Conservation (phyloP, 2,888 invertebrate species). For the Lypha dubia region DNA sequence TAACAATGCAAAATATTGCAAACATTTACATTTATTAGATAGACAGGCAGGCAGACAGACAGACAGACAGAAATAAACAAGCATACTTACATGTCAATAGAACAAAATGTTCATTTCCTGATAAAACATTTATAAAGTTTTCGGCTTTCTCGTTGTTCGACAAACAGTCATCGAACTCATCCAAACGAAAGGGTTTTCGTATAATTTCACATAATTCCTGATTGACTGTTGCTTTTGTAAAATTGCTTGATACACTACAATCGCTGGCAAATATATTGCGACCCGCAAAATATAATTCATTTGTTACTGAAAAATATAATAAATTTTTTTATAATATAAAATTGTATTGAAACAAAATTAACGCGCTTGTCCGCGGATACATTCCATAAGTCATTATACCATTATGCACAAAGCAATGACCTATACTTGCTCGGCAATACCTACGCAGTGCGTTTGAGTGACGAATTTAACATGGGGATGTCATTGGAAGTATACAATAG, state of each 20-base stretch:
- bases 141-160: slow-evolving; percentile 80
- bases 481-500: too few relatives aligned
- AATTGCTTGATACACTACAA: slow-evolving; percentile 78
- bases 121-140: slow-evolving; percentile 79
- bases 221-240: slow-evolving; percentile 77
- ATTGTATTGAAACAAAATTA: too few relatives aligned
- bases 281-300: slow-evolving; percentile 82
- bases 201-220: slow-evolving; percentile 78
- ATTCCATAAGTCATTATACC: too few relatives aligned
- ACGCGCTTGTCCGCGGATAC: too few relatives aligned
- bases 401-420: too few relatives aligned
- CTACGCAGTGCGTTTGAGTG: too few relatives aligned
- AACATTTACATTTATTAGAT: slow-evolving; percentile 25
- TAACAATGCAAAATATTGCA: slow-evolving; percentile 39
- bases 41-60: too few relatives aligned
- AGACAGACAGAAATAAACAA: too few relatives aligned
- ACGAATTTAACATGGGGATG: too few relatives aligned
- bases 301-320: slow-evolving; percentile 78
- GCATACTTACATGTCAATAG: slow-evolving; percentile 82
- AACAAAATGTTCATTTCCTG: slow-evolving; percentile 82
- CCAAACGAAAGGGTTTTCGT: slow-evolving; percentile 81
- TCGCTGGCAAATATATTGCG: slow-evolving; percentile 80
- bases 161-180: slow-evolving; percentile 81
- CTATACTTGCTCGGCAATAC: too few relatives aligned
- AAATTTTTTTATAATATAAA: too few relatives aligned